phyloP scores from a whole-genome alignment of 2,888 invertebrate species.

The Criorhina ranunculi region DNA sequence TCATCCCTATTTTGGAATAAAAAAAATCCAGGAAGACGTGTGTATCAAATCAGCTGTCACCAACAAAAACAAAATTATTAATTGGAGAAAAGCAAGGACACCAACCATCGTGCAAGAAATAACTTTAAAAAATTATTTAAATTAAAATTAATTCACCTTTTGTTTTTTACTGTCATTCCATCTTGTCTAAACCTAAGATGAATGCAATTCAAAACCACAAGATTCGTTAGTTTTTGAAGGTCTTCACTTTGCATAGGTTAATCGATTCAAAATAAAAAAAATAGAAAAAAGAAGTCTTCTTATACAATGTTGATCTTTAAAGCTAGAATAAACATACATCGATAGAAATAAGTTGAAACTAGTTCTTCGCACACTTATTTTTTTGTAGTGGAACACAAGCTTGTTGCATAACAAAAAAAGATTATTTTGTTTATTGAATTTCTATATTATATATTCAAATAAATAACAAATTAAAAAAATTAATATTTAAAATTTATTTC shows the following conservation, averaged over 20 bases:
- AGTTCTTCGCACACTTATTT: background rate
- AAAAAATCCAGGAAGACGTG: conserved; percentile 34
- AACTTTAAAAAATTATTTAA: background rate
- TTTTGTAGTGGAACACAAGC: background rate
- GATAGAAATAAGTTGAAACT: conserved; percentile 5
- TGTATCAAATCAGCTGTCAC: background rate
- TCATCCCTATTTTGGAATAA: background rate
- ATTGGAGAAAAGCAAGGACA: conserved; percentile 7
- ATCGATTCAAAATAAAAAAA: conserved; percentile 14
- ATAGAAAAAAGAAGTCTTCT: background rate
- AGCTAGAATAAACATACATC: background rate
- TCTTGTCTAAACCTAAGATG: background rate
- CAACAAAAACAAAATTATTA: background rate
- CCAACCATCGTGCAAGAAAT: background rate
- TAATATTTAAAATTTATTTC: no score
- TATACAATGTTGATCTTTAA: conserved; percentile 20
- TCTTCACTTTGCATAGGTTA: conserved; percentile 30
- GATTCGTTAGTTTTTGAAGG: conserved; percentile 6
- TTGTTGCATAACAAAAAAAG: background rate
- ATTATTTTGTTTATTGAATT: background rate
- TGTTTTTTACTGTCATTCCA: background rate
- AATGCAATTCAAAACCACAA: conserved; percentile 19
- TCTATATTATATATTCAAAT: no score
- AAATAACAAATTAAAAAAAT: no score
- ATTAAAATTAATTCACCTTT: background rate